Evolutionary conservation across 2,113 vertebrate species (phyloP).

Genomic region (Sterna hirundo): DNA sequence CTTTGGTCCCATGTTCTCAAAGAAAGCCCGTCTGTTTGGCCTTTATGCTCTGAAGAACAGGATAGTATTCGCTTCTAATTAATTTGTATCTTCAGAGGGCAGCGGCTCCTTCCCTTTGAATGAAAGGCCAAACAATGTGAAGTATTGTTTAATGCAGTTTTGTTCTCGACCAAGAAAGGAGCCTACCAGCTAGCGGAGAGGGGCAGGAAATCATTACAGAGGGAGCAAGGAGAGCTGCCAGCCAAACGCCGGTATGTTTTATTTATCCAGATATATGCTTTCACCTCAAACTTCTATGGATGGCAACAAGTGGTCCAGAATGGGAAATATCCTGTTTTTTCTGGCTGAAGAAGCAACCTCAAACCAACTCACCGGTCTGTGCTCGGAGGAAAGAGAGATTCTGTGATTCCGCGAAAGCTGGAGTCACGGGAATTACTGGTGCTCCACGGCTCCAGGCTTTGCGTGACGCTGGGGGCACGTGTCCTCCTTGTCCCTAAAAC

Average conservation of each 20-base stretch:
- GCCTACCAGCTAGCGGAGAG: neutral
- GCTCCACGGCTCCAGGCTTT: neutral
- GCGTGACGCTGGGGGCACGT: fast-evolving
- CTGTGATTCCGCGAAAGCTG: neutral
- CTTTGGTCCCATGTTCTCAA: constrained; percentile 36
- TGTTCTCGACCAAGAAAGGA: constrained; percentile 30
- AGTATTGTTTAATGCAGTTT: constrained; percentile 43
- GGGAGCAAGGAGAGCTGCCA: constrained; percentile 1
- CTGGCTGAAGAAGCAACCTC: neutral
- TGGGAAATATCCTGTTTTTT: neutral
- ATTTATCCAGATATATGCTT: neutral
- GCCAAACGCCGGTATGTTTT: neutral
- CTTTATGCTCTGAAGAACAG: constrained; percentile 48
- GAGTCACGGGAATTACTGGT: fast-evolving
- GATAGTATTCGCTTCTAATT: constrained; percentile 55
- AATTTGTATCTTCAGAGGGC: constrained; percentile 65
- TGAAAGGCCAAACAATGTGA: constrained; percentile 40
- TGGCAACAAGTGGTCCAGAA: neutral
- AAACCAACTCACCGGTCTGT: neutral
- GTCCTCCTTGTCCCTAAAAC: neutral
- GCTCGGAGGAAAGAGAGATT: no score
- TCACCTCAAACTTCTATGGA: neutral
- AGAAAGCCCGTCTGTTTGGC: constrained; percentile 58
- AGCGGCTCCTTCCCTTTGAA: constrained; percentile 59
- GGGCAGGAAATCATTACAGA: constrained; percentile 49